Conservation (phyloP, 2,113 vertebrate genomes). For the Carassius gibelio region DNA sequence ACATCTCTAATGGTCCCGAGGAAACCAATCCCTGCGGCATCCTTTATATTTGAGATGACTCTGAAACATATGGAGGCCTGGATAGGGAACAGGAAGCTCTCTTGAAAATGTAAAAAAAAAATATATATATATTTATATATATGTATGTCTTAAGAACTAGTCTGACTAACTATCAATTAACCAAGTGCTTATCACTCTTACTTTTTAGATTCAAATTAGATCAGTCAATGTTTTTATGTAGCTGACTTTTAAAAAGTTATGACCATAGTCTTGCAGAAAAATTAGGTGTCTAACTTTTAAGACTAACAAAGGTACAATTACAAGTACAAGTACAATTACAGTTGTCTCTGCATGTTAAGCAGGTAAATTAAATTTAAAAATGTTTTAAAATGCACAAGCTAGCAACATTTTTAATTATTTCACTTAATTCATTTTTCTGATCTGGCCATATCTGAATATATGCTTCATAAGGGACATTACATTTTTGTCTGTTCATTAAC, state of each 20-base stretch:
- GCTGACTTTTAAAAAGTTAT: too few species aligned
- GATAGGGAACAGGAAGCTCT: conserved; percentile 50
- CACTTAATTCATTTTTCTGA: not conserved
- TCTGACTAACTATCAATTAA: too few species aligned
- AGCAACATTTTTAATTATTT: not conserved
- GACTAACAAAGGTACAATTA: too few species aligned
- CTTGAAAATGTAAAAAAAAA: conserved; percentile 56
- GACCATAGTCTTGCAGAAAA: too few species aligned
- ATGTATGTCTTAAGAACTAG: too few species aligned
- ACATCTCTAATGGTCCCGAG: conserved; percentile 29
- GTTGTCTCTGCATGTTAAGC: not conserved
- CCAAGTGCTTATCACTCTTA: too few species aligned
- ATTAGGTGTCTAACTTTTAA: too few species aligned
- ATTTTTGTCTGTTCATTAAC: not conserved
- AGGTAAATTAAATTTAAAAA: not conserved
- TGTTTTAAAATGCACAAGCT: not conserved
- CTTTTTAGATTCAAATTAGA: too few species aligned
- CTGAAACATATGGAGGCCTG: conserved; percentile 7
- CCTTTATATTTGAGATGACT: conserved; percentile 35
- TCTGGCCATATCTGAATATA: not conserved
- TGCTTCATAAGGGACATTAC: not conserved
- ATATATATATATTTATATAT: too few species aligned
- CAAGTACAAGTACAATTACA: too few species aligned
- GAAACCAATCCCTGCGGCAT: conserved; percentile 41
- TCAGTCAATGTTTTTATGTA: too few species aligned